Percentiles rank a stretch among this genome's conserved stretches.
phyloP scores from a whole-genome alignment of 2,113 vertebrate species.

The Hemichromis elongatus region DNA sequence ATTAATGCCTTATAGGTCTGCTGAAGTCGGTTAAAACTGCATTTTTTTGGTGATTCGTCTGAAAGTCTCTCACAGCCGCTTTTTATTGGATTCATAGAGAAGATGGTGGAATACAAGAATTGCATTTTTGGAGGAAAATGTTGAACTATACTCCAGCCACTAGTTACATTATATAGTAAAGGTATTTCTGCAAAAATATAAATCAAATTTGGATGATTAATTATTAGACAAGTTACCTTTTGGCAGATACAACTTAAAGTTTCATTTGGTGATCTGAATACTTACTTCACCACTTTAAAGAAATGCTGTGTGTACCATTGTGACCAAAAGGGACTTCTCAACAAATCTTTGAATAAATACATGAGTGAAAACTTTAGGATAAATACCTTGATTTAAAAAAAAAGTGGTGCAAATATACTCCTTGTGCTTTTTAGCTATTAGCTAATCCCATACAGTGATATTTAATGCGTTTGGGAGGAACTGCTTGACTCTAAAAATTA shows the following conservation, averaged over 20 bases:
- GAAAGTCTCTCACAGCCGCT: neutral
- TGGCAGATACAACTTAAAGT: neutral
- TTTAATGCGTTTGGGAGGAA: neutral
- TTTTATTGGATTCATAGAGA: neutral
- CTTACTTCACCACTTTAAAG: neutral
- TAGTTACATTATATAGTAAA: neutral
- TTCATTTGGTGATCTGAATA: neutral
- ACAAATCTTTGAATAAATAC: no score
- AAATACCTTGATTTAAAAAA: no score
- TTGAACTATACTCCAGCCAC: neutral
- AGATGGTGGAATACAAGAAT: neutral
- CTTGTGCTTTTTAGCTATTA: neutral
- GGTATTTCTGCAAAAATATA: neutral
- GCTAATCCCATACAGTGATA: neutral
- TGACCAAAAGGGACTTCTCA: no score
- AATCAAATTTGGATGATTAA: neutral
- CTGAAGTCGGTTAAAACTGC: no score
- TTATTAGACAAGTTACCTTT: neutral
- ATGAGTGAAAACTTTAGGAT: no score
- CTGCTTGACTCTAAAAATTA: neutral
- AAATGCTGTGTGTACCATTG: neutral
- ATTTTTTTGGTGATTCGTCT: neutral
- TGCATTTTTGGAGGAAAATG: neutral
- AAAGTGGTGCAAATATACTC: no score
- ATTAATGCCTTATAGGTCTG: neutral